phyloP scores from a whole-genome alignment of 2,797 vertebrate species.

The Chelonia mydas region DNA sequence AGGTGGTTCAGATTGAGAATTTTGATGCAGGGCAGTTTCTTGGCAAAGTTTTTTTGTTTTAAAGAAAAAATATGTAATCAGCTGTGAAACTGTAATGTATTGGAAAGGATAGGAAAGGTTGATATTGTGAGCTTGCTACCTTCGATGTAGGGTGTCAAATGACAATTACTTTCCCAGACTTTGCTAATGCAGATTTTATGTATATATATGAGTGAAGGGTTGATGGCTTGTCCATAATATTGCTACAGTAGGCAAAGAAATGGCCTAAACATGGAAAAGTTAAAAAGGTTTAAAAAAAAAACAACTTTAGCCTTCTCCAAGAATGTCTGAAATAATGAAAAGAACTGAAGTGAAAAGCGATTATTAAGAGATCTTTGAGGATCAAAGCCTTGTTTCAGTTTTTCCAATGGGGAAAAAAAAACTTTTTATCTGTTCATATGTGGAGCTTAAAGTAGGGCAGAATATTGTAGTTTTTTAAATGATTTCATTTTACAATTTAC shows the following conservation, averaged over 20 bases:
- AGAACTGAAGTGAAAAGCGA: slow-evolving; percentile 68
- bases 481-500: slow-evolving; percentile 80
- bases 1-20: background rate
- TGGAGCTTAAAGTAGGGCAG: slow-evolving; percentile 80
- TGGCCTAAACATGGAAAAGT: slow-evolving; percentile 46
- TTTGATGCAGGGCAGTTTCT: background rate
- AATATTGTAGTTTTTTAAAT: slow-evolving; percentile 74
- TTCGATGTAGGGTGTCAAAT: background rate
- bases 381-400: slow-evolving; percentile 76
- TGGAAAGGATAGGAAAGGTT: slow-evolving; percentile 24
- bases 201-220: slow-evolving; percentile 30
- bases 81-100: slow-evolving; percentile 36
- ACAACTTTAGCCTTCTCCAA: slow-evolving; percentile 35
- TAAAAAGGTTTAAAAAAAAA: background rate
- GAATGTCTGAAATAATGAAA: slow-evolving; percentile 76
- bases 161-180: slow-evolving; percentile 14
- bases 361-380: slow-evolving; percentile 74
- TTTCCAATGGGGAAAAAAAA: slow-evolving; percentile 66
- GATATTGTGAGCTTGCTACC: slow-evolving; percentile 11
- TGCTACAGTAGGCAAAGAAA: slow-evolving; percentile 30
- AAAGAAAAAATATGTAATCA: slow-evolving; percentile 61
- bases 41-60: slow-evolving; percentile 44
- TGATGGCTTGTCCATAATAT: slow-evolving; percentile 21
- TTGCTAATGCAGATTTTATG: background rate
- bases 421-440: slow-evolving; percentile 78